phyloP scores from a whole-genome alignment of 2,113 vertebrate genomes.

The Cervus canadensis region DNA sequence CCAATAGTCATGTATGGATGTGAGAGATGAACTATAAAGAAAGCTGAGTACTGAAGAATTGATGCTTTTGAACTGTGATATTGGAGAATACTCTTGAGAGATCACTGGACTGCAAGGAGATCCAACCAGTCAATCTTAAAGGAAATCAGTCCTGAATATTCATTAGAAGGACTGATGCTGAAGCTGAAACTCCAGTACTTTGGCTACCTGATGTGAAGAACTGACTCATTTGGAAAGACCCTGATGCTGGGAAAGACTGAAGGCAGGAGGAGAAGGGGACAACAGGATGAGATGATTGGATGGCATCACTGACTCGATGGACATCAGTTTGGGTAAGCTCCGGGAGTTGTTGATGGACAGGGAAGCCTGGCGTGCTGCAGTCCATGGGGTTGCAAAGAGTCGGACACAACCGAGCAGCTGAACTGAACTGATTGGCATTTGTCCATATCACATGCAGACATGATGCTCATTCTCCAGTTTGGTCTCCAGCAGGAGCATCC shows the following conservation, averaged over 20 bases:
- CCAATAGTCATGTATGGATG: not conserved
- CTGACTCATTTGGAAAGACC: not conserved
- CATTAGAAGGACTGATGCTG: not conserved
- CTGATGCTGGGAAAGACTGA: not conserved
- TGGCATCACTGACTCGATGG: not conserved
- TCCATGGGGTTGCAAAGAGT: not conserved
- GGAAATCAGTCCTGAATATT: not conserved
- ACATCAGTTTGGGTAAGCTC: not conserved
- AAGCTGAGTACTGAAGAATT: not conserved
- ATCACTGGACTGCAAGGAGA: not conserved
- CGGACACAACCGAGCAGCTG: accelerated
- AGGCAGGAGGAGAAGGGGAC: accelerated
- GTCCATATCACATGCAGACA: not conserved
- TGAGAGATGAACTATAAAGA: not conserved
- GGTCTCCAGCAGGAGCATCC: not conserved
- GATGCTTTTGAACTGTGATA: not conserved
- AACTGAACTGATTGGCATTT: not conserved
- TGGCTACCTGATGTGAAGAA: not conserved
- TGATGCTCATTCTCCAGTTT: not conserved
- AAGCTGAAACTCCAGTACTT: not conserved
- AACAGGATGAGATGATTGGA: not conserved
- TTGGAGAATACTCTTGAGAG: not conserved
- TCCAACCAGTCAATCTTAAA: not conserved
- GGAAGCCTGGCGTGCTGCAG: not conserved
- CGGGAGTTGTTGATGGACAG: not conserved